Evolutionary conservation across 2,113 vertebrate species (phyloP), one percentile per base, ranked within the genome.

Genomic region (Sander lucioperca): DNA sequence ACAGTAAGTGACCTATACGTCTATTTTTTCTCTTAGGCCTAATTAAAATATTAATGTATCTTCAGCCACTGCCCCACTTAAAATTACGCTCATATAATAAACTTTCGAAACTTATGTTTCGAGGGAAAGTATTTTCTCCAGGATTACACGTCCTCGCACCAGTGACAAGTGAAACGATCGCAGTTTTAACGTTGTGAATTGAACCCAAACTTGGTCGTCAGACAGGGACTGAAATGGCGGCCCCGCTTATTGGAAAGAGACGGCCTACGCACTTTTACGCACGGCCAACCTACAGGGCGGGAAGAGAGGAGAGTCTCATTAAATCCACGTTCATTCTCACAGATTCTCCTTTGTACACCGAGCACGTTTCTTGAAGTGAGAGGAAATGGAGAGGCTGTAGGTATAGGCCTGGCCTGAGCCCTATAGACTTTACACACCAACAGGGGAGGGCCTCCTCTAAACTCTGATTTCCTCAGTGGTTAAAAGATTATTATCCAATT

Each of bases 381-480:
- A 86, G 82, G 85, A 89, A 68, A 86, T 77, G 58, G 81, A 89
- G 86, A 86, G 86, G 77, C 84, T 74, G 77, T 83, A 88, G 89
- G 89, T 92, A 79, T 6, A 81, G 84, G 88, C 88, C 91, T 36
- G 47, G 77, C 39, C 39, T 43, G 39, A 86, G 91, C 89, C 90
- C 89, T 65, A 11, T 86, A 85, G 80, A 74, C 82, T 82, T 85
- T 43, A 79, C 83, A 90, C 27, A 66, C 30, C 86, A 80, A 62
- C 77, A 80, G 57, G 76, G 80, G 87, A 91, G 86, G 87, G 54
- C 79, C 85, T 82, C 77, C 77, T 87, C 84, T 82, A 78, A 92
- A 92, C 78, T 86, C 82, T 87, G 90, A 91, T 92, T 91, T 91
- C 90, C 90, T 92, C 72, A 18, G 87, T 77, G 89, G 82, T 82